Conservation (phyloP, 1,140 invertebrate genomes). For the Delia radicum region DNA sequence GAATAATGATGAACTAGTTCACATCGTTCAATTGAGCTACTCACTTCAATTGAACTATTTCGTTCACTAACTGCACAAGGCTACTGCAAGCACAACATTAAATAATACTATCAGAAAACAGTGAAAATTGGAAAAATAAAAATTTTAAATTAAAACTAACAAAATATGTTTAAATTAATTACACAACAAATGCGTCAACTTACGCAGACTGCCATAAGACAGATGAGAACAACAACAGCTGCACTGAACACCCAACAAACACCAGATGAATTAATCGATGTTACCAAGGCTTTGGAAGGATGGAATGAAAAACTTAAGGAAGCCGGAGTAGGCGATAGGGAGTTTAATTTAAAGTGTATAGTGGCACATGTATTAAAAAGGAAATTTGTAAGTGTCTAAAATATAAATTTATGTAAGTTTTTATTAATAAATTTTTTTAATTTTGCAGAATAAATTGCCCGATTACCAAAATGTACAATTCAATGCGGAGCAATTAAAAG, state of each 20-base stretch:
- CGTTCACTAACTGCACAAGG: background rate
- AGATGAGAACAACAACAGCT: background rate
- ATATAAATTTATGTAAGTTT: background rate
- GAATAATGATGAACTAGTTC: no score
- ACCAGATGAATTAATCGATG: conserved; percentile 26
- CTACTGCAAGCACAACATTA: background rate
- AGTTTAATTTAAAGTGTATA: conserved; percentile 55
- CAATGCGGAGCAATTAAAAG: conserved; percentile 36
- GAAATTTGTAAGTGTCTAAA: conserved; percentile 43
- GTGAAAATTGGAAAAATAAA: background rate
- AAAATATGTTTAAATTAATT: conserved; percentile 20
- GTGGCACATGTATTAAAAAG: conserved; percentile 51
- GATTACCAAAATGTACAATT: conserved; percentile 40
- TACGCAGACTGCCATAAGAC: background rate
- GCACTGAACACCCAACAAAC: background rate
- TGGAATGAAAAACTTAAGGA: conserved; percentile 49
- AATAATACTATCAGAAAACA: background rate
- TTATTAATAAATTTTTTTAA: background rate
- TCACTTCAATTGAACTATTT: no score
- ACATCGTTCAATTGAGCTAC: no score
- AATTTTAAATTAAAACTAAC: conserved; percentile 7
- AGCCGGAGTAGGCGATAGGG: conserved; percentile 47
- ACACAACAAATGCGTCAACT: conserved; percentile 20
- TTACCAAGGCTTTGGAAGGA: conserved; percentile 38
- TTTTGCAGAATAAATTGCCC: conserved; percentile 38